Evolutionary conservation across 1,140 invertebrate species (phyloP).

Genomic region (Spodoptera frugiperda): DNA sequence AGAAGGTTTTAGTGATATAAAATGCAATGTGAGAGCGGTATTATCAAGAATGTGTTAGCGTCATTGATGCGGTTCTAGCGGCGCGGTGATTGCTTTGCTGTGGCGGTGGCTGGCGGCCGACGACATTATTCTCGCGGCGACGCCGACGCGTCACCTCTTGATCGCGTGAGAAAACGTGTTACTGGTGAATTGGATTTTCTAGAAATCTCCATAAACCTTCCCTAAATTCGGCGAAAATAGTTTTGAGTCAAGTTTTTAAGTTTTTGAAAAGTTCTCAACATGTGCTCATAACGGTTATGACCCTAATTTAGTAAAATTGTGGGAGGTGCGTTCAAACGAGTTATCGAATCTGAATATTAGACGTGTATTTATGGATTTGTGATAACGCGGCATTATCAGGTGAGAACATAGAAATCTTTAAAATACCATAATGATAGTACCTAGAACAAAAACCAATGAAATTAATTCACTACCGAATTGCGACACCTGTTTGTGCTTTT

Average conservation of each 20-base stretch:
- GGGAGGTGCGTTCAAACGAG: constrained; percentile 19
- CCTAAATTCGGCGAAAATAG: constrained; percentile 18
- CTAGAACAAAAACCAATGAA: not conserved
- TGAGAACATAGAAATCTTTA: not conserved
- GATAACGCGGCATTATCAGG: constrained; percentile 3
- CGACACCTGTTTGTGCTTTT: no score
- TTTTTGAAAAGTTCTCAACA: constrained; percentile 43
- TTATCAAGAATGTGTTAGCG: constrained; percentile 68
- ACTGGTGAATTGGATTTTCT: constrained; percentile 63
- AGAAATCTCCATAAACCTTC: constrained; percentile 57
- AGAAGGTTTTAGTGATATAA: constrained; percentile 48
- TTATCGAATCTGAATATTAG: not conserved
- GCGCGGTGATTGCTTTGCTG: constrained; percentile 69
- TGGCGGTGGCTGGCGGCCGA: constrained; percentile 67
- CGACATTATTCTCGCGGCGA: constrained; percentile 69
- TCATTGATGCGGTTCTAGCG: constrained; percentile 67
- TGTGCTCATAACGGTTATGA: constrained; percentile 44
- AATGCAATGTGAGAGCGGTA: constrained; percentile 47
- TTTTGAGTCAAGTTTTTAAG: not conserved
- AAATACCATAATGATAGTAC: not conserved
- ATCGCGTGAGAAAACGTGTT: constrained; percentile 61
- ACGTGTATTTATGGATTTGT: constrained; percentile 26
- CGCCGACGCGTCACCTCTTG: constrained; percentile 73
- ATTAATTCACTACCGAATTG: no score
- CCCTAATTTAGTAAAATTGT: constrained; percentile 33